These are phyloP conservation scores for Nannoperca australis DNA, from an alignment of 2,797 vertebrate genomes.

Conservation along the genomic window DNA sequence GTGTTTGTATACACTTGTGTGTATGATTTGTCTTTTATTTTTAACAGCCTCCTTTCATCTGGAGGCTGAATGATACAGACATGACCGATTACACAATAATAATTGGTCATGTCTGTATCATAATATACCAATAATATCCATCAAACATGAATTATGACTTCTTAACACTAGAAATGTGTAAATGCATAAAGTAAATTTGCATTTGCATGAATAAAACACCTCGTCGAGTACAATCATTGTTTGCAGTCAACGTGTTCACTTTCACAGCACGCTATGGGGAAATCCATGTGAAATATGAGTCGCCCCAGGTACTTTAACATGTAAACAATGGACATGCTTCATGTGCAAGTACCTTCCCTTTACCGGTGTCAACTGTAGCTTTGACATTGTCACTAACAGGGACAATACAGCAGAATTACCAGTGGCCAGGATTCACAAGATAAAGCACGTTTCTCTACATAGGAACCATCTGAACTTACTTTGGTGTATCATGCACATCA, in stretches of 20 bases:
- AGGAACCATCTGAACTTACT: background rate
- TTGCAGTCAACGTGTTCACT: background rate
- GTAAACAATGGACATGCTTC: constrained; percentile 80
- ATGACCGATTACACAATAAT: constrained; percentile 55
- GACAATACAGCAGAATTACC: constrained; percentile 14
- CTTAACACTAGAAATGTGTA: background rate
- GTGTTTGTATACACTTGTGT: constrained; percentile 53
- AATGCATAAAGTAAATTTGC: background rate
- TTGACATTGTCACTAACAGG: constrained; percentile 58
- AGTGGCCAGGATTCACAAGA: background rate
- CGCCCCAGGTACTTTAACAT: constrained; percentile 38
- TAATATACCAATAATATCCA: background rate
- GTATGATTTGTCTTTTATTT: constrained; percentile 84
- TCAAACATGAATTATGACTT: background rate
- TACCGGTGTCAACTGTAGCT: constrained; percentile 60
- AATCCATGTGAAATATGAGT: constrained; percentile 51
- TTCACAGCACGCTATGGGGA: constrained; percentile 25
- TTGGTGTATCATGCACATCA: background rate
- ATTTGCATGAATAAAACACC: constrained; percentile 9
- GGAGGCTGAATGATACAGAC: constrained; percentile 57
- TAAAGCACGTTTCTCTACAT: background rate
- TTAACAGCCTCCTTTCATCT: constrained; percentile 78
- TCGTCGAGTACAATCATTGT: background rate
- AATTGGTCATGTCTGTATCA: constrained; percentile 26
- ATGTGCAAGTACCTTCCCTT: constrained; percentile 82